phyloP scores from a whole-genome alignment of 2,797 vertebrate genomes.

The Gila robusta region DNA sequence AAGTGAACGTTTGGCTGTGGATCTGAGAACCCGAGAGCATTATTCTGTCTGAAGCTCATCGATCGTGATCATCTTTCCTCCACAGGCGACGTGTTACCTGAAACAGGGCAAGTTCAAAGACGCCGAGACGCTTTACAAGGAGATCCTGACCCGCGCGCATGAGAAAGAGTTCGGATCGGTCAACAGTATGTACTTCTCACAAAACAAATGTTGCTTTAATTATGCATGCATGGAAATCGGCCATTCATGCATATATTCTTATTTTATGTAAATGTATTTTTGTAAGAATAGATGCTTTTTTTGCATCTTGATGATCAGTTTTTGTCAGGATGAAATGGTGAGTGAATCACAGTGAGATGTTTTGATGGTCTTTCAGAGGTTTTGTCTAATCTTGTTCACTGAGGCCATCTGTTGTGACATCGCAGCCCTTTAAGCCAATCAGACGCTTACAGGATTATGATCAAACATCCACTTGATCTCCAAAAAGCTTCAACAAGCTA shows the following conservation, averaged over 20 bases:
- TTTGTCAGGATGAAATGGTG: background rate
- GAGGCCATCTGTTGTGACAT: slow-evolving; percentile 45
- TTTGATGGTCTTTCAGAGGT: background rate
- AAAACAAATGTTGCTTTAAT: background rate
- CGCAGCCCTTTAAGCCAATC: slow-evolving; percentile 59
- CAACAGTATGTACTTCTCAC: slow-evolving; percentile 81
- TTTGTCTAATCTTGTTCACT: slow-evolving; percentile 23
- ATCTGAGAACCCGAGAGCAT: background rate
- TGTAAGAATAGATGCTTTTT: background rate
- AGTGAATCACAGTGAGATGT: background rate
- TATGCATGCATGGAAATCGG: background rate
- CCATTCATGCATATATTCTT: background rate
- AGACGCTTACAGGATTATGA: slow-evolving; percentile 51
- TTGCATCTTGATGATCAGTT: background rate
- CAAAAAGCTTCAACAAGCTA: slow-evolving; percentile 42
- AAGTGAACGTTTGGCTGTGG: background rate
- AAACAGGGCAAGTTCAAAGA: slow-evolving; percentile 92
- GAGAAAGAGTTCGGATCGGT: slow-evolving; percentile 92
- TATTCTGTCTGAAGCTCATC: background rate
- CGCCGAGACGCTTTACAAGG: slow-evolving; percentile 88
- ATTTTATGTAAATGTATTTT: background rate
- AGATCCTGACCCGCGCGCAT: slow-evolving; percentile 89
- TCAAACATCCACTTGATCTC: slow-evolving; percentile 18
- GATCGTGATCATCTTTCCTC: background rate
- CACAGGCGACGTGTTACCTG: slow-evolving; percentile 89